A percentile compares a stretch with the other conserved stretches of the same genome.
Evolutionary conservation across 2,113 vertebrate species (phyloP).

Genomic region (Ovis canadensis): DNA sequence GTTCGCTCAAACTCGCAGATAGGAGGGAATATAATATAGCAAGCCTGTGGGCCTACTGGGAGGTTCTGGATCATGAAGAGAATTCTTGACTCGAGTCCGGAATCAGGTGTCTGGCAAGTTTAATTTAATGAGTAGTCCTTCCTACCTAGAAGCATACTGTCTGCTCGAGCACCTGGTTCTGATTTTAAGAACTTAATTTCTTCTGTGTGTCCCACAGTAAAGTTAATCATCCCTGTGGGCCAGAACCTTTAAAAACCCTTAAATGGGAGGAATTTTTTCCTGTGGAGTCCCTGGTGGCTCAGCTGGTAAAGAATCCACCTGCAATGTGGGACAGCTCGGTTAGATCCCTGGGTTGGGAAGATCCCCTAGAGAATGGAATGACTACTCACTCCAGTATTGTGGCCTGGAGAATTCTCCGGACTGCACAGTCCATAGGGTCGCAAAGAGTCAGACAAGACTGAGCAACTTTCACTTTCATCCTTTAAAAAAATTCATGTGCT

Average conservation of each 20-base stretch:
- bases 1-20: not conserved
- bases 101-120: not conserved
- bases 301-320: not conserved
- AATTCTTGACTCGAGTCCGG: not conserved
- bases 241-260: not conserved
- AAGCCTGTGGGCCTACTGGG: not conserved
- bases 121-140: not conserved
- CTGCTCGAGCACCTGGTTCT: not conserved
- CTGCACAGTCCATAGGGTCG: not conserved
- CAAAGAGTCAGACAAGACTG: not conserved
- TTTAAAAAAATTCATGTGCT: not conserved
- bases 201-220: not conserved
- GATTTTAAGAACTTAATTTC: not conserved
- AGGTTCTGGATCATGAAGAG: not conserved
- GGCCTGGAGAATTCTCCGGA: not conserved
- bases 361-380: not conserved
- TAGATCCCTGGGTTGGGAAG: not conserved
- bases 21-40: not conserved
- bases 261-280: not conserved
- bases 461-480: not conserved
- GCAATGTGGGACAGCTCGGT: not conserved
- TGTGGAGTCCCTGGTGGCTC: not conserved
- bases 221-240: not conserved
- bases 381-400: not conserved
- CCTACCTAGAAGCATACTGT: not conserved